Conservation (phyloP, 2,888 invertebrate genomes). For the Agrochola macilenta region DNA sequence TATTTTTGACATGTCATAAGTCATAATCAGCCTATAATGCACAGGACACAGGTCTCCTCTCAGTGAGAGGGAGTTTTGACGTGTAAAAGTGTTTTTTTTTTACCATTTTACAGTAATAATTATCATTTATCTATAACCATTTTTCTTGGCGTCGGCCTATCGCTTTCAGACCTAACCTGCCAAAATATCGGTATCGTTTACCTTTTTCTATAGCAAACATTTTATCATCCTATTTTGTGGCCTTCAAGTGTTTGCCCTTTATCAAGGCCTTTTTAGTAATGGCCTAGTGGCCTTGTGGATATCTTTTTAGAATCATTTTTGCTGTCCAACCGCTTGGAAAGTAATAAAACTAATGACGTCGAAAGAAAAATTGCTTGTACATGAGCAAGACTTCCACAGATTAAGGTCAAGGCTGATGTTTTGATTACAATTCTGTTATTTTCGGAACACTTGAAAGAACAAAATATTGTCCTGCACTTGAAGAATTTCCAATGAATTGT, state of each 20-base stretch:
- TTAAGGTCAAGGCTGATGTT: conserved; percentile 2
- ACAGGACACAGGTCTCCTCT: too few relatives aligned
- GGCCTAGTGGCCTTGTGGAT: conserved; percentile 20
- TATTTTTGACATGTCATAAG: too few relatives aligned
- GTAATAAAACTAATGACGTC: conserved; percentile 57
- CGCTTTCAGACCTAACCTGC: conserved; percentile 17
- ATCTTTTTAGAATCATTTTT: conserved; percentile 30
- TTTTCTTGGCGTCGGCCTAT: neutral
- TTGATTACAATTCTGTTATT: neutral
- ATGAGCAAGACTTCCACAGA: conserved; percentile 17
- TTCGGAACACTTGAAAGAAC: neutral
- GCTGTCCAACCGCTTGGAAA: conserved; percentile 45
- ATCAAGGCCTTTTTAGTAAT: conserved; percentile 11
- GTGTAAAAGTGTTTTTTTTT: too few relatives aligned
- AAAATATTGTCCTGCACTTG: too few relatives aligned
- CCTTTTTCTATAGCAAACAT: conserved; percentile 39
- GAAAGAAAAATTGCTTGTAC: conserved; percentile 45
- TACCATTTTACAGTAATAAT: too few relatives aligned
- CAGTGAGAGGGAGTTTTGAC: too few relatives aligned
- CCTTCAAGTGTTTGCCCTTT: conserved; percentile 7
- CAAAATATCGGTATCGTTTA: conserved; percentile 22
- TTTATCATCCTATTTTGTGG: conserved; percentile 29
- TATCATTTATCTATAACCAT: neutral
- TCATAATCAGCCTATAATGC: too few relatives aligned
- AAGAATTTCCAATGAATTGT: neutral